Evolutionary conservation across 2,113 vertebrate genomes (phyloP).

Genomic region (Carassius gibelio): DNA sequence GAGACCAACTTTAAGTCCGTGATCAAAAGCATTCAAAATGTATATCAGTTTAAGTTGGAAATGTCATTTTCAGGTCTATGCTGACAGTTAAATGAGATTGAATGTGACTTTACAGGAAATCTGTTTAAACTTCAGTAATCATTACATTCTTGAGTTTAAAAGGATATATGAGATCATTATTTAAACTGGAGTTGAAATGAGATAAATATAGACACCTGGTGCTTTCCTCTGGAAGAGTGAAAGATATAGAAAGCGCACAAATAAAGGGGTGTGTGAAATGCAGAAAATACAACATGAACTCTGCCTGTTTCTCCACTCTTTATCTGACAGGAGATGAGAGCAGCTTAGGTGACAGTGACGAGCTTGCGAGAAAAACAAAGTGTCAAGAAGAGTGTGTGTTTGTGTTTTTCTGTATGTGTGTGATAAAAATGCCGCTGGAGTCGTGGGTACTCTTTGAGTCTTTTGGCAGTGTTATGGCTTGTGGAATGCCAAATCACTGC

Average conservation of each 20-base stretch:
- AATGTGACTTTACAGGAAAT: neutral
- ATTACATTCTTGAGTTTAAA: neutral
- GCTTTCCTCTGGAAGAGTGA: neutral
- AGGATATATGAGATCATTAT: no score
- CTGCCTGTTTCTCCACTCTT: conserved; percentile 50
- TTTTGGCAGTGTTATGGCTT: conserved; percentile 65
- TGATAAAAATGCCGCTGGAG: conserved; percentile 19
- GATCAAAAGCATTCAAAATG: no score
- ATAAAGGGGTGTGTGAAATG: conserved; percentile 15
- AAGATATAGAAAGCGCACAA: neutral
- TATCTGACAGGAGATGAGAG: conserved; percentile 64
- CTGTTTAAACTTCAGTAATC: neutral
- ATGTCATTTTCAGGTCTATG: no score
- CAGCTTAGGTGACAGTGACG: conserved; percentile 69
- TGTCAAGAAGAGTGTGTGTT: conserved; percentile 14
- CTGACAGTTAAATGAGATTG: no score
- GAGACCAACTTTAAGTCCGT: no score
- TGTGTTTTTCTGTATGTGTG: neutral
- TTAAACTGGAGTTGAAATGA: neutral
- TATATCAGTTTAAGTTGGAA: no score
- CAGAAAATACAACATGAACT: conserved; percentile 4
- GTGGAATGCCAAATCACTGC: conserved; percentile 63
- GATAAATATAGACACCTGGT: neutral
- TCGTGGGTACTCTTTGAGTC: conserved; percentile 60
- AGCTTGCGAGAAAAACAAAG: conserved; percentile 60